phyloP scores from a whole-genome alignment of 2,888 invertebrate genomes.

The Tachina fera region DNA sequence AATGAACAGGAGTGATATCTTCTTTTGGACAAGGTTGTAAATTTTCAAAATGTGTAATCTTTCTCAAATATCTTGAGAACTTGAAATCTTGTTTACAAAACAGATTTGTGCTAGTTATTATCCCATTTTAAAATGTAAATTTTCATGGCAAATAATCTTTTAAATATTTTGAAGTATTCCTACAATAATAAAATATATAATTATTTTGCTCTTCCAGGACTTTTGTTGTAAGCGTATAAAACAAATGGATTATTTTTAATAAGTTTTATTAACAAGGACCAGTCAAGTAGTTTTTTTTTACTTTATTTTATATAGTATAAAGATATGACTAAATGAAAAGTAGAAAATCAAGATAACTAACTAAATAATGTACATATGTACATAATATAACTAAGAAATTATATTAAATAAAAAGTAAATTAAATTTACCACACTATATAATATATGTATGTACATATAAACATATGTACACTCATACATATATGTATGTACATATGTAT shows the following conservation, averaged over 20 bases:
- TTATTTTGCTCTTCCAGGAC: slow-evolving; percentile 43
- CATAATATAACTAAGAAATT: slow-evolving; percentile 29
- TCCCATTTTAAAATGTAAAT: background rate
- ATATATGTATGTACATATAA: slow-evolving; percentile 23
- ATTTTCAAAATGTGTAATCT: no score
- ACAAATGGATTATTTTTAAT: slow-evolving; percentile 61
- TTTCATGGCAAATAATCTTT: no score
- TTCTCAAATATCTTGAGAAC: no score
- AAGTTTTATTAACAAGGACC: slow-evolving; percentile 70
- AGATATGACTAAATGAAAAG: slow-evolving; percentile 45
- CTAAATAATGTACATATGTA: slow-evolving; percentile 31
- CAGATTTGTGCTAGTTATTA: no score
- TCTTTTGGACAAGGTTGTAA: no score
- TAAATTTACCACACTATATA: slow-evolving; percentile 52
- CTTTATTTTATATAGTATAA: slow-evolving; percentile 57
- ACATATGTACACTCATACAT: slow-evolving; percentile 37
- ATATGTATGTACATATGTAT: slow-evolving; percentile 24
- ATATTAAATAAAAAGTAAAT: slow-evolving; percentile 50
- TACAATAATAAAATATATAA: slow-evolving; percentile 11
- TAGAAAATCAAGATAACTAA: slow-evolving; percentile 34
- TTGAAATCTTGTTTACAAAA: no score
- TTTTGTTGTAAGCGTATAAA: slow-evolving; percentile 45
- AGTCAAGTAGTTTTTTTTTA: slow-evolving; percentile 70
- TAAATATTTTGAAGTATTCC: background rate
- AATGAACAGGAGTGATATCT: no score